Conservation (phyloP, 2,888 invertebrate species). For the Pristionchus japonicus region DNA sequence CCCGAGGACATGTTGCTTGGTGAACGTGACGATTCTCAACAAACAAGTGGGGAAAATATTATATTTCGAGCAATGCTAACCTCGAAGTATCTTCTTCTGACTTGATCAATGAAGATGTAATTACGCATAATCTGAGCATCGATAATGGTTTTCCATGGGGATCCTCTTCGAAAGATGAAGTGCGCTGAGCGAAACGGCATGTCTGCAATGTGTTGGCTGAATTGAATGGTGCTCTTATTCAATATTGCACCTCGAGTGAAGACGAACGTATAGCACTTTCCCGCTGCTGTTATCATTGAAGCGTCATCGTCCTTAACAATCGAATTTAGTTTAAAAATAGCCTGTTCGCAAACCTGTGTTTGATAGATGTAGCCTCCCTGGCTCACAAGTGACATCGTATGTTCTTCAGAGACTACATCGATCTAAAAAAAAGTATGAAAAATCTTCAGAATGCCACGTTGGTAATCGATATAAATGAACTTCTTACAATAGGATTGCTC, state of each 20-base stretch:
- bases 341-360: background rate
- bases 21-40: background rate
- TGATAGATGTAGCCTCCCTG: constrained; percentile 13
- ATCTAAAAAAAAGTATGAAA: background rate
- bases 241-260: background rate
- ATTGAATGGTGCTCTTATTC: too few species aligned
- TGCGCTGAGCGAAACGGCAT: background rate
- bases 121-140: background rate
- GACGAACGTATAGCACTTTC: background rate
- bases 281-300: background rate
- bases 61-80: background rate
- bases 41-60: background rate
- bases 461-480: background rate
- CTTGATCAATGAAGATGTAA: background rate
- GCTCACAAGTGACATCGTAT: background rate
- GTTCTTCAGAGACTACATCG: background rate
- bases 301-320: background rate
- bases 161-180: background rate
- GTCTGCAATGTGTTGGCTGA: background rate
- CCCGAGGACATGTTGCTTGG: background rate
- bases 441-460: too few species aligned
- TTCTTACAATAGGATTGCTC: constrained; percentile 7
- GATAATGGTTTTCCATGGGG: background rate
- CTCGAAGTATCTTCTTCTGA: background rate
- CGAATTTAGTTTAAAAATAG: too few species aligned